Evolutionary conservation across 2,888 invertebrate species (phyloP), one percentile per base, ranked within the genome.

Genomic region (Cyclophora punctaria): DNA sequence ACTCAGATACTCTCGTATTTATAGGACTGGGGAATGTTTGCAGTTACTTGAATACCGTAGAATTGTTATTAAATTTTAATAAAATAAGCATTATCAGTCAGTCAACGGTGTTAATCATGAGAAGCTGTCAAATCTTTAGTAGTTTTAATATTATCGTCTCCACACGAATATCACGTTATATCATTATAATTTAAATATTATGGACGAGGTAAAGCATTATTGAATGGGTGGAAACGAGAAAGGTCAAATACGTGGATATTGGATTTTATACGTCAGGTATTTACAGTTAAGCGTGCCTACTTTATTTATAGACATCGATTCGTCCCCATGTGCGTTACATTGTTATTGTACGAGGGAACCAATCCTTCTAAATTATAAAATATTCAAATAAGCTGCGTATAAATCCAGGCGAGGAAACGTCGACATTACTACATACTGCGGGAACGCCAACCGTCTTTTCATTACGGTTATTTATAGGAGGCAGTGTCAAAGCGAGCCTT

Each of bases 401-500:
- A 83, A 83, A 83, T 83, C 76, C 72, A 73, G 63, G 73, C 78
- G 73, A 79, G 82, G 78, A 80, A 79, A 80, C 72, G 78, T 78
- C 76, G 74, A 77, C 81, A 80, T 83, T 83, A 83, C 83, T 37
- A 37, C 37, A 82, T 83, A 78, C 75, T 80, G 74, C 77, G 76
- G 77, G 80, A 74, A 77, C 77, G 81, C 74, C 77, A 75, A 71
- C 76, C 76, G 76, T 77, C 84, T 81, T 86, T 85, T 85, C 85
- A 87, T 86, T 87, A 86, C 80, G 67, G 74, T 84, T 86, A 87
- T 87, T 87, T 85, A 87, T 87, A 84, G 83, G 78, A 71, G 78
- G 74, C 80, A 76, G 75, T 86, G 84, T 84, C 84, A 84, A 83
- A 85, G 74, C 75, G 75, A 67, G 79, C 74, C 74, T 79, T 79